Conservation (phyloP, 2,797 vertebrate genomes). For the Artibeus lituratus region DNA sequence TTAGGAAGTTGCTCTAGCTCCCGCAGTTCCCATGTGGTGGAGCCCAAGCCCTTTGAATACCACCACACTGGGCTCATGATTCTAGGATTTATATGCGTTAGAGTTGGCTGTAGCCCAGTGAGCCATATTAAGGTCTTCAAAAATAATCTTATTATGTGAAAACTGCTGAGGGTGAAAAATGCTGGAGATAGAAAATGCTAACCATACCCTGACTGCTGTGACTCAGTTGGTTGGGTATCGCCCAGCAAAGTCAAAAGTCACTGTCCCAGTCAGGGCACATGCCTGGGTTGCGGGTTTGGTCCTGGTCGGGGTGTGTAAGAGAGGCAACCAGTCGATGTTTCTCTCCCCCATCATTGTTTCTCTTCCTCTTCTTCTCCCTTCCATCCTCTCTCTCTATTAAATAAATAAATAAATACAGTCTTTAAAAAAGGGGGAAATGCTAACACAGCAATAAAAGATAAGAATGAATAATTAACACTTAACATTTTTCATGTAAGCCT, state of each 20-base stretch:
- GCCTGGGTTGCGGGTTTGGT: background rate
- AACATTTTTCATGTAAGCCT: constrained; percentile 8
- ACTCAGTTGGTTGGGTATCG: background rate
- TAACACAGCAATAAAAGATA: background rate
- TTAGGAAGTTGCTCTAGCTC: background rate
- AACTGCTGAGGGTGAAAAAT: background rate
- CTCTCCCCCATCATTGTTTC: too few species aligned
- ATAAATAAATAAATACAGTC: background rate
- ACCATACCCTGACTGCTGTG: background rate
- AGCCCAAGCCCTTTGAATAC: background rate
- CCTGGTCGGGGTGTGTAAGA: background rate
- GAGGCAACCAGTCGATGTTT: background rate
- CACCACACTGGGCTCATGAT: background rate
- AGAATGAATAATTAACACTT: background rate
- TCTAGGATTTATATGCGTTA: background rate
- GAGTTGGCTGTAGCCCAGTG: background rate
- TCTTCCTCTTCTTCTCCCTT: background rate
- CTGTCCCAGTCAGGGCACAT: background rate
- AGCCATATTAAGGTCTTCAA: background rate
- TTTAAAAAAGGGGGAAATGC: background rate
- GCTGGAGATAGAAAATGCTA: background rate
- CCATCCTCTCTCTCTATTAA: background rate
- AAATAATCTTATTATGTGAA: background rate
- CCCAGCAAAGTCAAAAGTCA: background rate
- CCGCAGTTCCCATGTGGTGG: background rate